These are phyloP conservation scores for Stylophora pistillata DNA, from an alignment of 64 coral and sea anemone species.

Conservation along the genomic window DNA sequence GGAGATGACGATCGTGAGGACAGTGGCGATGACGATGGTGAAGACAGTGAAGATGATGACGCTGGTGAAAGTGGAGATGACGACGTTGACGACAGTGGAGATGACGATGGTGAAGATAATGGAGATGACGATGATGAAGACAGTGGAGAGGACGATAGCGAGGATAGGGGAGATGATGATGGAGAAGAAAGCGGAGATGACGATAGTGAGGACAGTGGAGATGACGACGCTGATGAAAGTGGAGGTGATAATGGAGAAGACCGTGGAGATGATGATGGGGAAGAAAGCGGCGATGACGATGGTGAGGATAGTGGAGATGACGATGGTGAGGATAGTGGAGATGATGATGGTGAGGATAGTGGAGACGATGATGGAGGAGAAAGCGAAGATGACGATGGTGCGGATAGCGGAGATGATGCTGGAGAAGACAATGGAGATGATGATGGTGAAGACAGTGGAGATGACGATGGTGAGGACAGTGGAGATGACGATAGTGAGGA, in stretches of 20 bases:
- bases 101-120: neutral
- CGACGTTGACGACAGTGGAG: neutral
- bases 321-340: neutral
- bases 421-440: neutral
- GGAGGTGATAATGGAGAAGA: neutral
- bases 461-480: neutral
- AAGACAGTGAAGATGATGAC: neutral
- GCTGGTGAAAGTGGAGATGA: neutral
- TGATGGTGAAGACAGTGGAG: neutral
- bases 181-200: neutral
- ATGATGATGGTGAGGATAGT: neutral
- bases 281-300: neutral
- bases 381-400: neutral
- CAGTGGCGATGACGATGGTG: neutral
- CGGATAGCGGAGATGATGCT: neutral
- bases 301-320: neutral
- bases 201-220: neutral
- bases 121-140: neutral
- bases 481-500: neutral
- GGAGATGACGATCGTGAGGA: neutral
- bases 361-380: neutral
- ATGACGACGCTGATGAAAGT: neutral
- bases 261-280: neutral
- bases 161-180: neutral
- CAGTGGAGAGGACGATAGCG: neutral